Conservation (phyloP, 2,113 vertebrate genomes). For the Choloepus hoffmanni region DNA sequence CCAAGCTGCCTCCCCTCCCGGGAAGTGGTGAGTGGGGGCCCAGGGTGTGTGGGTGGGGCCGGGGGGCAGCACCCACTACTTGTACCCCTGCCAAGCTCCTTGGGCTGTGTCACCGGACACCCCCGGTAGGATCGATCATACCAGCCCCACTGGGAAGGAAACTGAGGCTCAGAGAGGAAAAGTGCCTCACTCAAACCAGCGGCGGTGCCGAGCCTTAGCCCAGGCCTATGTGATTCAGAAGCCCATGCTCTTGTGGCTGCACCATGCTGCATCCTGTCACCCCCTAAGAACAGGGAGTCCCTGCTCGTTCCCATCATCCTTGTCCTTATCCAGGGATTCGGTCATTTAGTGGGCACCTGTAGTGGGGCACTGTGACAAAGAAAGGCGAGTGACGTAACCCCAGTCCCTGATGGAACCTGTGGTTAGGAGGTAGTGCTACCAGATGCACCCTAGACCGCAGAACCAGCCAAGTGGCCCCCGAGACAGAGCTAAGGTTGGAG, state of each 20-base stretch:
- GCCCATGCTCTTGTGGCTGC: not conserved
- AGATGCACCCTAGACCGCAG: not conserved
- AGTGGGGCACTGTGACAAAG: not conserved
- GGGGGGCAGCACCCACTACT: not conserved
- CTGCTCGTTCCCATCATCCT: not conserved
- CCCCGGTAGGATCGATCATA: not conserved
- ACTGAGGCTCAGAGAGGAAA: not conserved
- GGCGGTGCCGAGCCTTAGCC: not conserved
- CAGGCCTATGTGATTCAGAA: not conserved
- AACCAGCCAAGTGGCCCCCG: not conserved
- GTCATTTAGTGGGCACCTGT: not conserved
- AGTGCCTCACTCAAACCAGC: not conserved
- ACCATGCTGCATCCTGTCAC: fast-evolving
- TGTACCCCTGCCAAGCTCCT: not conserved
- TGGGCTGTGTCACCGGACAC: not conserved
- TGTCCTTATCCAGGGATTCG: not conserved
- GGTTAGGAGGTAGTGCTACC: not conserved
- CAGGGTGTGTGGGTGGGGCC: fast-evolving
- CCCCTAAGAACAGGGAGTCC: not conserved
- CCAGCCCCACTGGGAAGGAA: not conserved
- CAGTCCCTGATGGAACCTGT: not conserved
- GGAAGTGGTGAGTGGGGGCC: constrained; percentile 90
- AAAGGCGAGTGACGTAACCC: not conserved
- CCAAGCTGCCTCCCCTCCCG: constrained; percentile 97
- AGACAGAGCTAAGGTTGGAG: not conserved